Base-by-base conservation (phyloP, 2,888 invertebrate species). In the Drosophila engyochracea region DNA sequence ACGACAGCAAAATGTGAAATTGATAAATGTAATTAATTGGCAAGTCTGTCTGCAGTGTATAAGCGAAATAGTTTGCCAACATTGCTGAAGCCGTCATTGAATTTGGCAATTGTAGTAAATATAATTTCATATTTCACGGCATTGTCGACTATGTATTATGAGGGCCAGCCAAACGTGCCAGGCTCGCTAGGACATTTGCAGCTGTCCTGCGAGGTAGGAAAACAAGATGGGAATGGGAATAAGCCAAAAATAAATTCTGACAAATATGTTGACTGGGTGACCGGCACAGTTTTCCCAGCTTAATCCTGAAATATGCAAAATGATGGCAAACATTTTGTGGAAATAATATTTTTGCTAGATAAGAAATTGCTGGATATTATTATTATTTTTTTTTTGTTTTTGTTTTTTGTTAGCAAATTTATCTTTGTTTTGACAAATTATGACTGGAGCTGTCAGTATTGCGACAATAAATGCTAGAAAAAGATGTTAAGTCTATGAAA, bases 1-100 rank as follows among this genome's bases (percentile, higher is more conserved):
- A 33, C 16, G 16, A 28, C 9, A 49, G 33, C 47, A 66, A 63
- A 60, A 3, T 22, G 25, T 49, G 19, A 65, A 74, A 64, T 62
- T 71, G 71, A 74, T 71, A 71, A 82, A 62, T 54, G 65, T 63
- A 74, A 82, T 82, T 78, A 78, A 80, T 82, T 74, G 70, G 74
- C 30, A 79, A 51, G 54, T 60, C n/a, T 67, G 54, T 60, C n/a
- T 67, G 39, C 52, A 57, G 55, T 49, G 49, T 39, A 65, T 37
- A 44, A 57, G 30, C 22, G 28, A 54, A 55, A 68, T n/a, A 53
- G 47, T 62, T 33, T 52, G 57, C 47, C 77, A 77, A 76, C 58
- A 58, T 58, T 37, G 49, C 22, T 53, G 37, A 22, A 6, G 22
- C 22, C 44, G 49, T 49, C 59, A 66, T 62, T 44, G 44, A 61